These are phyloP conservation scores for Arvicola amphibius DNA, from an alignment of 2,797 vertebrate species.

Conservation along the genomic window DNA sequence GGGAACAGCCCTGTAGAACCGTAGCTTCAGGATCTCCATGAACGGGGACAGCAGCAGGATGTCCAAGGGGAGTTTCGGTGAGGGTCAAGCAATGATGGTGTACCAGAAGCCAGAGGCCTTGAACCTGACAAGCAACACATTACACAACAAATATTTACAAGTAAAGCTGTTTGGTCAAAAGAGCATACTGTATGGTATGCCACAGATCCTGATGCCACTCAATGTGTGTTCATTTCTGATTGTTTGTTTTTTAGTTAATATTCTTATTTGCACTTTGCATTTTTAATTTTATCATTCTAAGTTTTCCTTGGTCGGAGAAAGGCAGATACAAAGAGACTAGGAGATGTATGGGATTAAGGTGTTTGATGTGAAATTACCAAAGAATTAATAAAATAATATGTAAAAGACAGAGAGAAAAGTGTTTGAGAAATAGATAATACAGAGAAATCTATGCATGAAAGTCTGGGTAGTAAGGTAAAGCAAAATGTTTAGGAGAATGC, in stretches of 20 bases:
- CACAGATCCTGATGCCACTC: background rate
- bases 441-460: slow-evolving; percentile 47
- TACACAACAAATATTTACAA: background rate
- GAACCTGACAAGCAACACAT: background rate
- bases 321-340: background rate
- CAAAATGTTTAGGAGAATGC: slow-evolving; percentile 34
- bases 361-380: background rate
- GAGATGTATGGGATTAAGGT: background rate
- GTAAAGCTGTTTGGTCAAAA: background rate
- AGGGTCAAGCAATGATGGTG: background rate
- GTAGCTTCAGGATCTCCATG: background rate
- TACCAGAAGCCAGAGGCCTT: background rate
- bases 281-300: background rate
- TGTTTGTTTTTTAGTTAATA: background rate
- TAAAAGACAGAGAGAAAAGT: background rate
- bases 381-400: background rate
- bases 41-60: background rate
- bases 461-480: slow-evolving; percentile 27
- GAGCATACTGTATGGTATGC: background rate
- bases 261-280: background rate
- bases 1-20: background rate
- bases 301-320: background rate
- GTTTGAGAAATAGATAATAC: slow-evolving; percentile 48
- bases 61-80: background rate
- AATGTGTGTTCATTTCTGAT: background rate